Base-by-base conservation (phyloP, 2,797 vertebrate genomes). In the Pseudochirops cupreus region DNA sequence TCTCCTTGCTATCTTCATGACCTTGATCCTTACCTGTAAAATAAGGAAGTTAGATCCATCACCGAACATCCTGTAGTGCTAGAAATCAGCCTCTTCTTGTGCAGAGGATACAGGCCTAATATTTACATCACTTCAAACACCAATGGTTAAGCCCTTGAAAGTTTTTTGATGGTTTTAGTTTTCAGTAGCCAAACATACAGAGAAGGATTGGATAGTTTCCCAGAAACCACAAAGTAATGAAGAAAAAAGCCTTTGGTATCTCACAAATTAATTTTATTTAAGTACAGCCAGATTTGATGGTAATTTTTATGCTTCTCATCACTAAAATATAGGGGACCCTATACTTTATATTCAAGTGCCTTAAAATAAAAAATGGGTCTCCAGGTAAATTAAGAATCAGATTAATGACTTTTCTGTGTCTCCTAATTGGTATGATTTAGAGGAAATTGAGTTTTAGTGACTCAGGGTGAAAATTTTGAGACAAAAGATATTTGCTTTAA, bases 391-490 rank as follows among this genome's bases (percentile, higher is more conserved):
- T 28, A 92, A 94, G 11, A 95, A 93, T 96, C 90, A 94, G 24
- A 96, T 95, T 94, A 96, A 67, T 92, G 46, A 21, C n/a, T 94
- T 74, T 87, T 54, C 91, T 29, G 93, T n/a, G 94, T 92, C 92
- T 90, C 39, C 67, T 96, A 94, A 55, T 92, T 91, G 92, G 90
- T 91, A 91, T 67, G 92, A 95, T 96, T 95, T 57, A 94, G 54
- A 87, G 21, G 53, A 95, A 94, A 96, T 26, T 21, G 91, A 96
- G 52, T 94, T 94, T 92, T 96, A 94, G 94, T 94, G 90, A 92
- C 56, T 53, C 26, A 55, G 54, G 11, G 56, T 94, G 6, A 0
- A 96, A 94, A 94, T 93, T 58, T 91, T 87, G 56, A 96, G 24
- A 26, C 56, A 87, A 92, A 96, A 96, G 53, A n/a, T 93, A 91